Base-by-base conservation (phyloP, 2,888 invertebrate species). In the Spilosoma lubricipeda region DNA sequence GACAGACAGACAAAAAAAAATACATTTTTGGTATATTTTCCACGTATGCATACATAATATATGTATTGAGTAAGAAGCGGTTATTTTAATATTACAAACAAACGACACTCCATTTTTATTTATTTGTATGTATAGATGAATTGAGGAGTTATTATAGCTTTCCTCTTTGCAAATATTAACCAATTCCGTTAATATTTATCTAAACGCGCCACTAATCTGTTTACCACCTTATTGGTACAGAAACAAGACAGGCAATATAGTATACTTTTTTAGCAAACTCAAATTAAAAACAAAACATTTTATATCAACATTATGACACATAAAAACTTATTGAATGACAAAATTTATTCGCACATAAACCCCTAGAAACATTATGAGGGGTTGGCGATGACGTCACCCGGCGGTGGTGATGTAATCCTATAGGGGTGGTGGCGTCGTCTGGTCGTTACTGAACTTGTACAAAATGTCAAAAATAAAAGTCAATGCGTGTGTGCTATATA, bases 381-480 rank as follows among this genome's bases (percentile, higher is more conserved):
- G 39, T 33, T 23, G 56, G 7, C 5, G 45, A n/a, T 73, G 70
- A 73, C 70, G 73, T 70, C 69, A 73, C 33, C 3, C n/a, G 1
- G 45, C 7, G 11, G 3, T 27, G 63, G 48, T 68, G 72, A 73
- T 68, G 73, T 69, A 45, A 73, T 67, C 27, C 20, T 2, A 36
- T 39, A 27, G 73, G 68, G 64, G 64, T 30, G 30, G 48, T 42
- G 73, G 69, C 73, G 73, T 15, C 73, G 73, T 73, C 73, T 73
- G 70, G 73, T 56, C 73, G 73, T 52, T 48, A 68, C 48, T 64
- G 23, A 36, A 67, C 63, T 42, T 8, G 20, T 20, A 67, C 67
- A 45, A 67, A 42, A 27, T 63, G 18, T 30, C 30, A 27, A 30
- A 56, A 15, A 27, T 63, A 63, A 30, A 63, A 30, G 30, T 13